Conservation (phyloP, 2,113 vertebrate genomes). For the Nothocercus nigrocapillus region DNA sequence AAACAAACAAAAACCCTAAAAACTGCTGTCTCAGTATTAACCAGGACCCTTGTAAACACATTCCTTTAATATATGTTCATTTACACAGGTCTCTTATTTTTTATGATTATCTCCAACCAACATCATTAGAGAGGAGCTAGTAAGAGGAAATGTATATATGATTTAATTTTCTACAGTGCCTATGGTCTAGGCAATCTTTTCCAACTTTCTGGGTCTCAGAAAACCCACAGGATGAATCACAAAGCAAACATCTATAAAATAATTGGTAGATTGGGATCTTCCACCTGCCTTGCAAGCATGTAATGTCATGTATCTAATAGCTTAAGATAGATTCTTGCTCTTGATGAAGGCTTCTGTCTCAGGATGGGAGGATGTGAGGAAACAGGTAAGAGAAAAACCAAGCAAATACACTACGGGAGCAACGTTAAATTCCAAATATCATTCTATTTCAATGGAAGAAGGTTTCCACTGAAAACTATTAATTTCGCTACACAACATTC, state of each 20-base stretch:
- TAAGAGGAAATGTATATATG: not conserved
- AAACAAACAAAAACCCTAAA: not conserved
- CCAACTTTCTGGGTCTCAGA: not conserved
- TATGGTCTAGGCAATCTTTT: not conserved
- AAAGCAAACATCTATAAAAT: not conserved
- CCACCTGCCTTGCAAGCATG: not conserved
- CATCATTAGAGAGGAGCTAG: not conserved
- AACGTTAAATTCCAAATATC: too few species aligned
- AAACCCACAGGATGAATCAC: not conserved
- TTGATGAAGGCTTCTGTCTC: not conserved
- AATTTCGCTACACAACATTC: too few species aligned
- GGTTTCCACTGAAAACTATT: too few species aligned
- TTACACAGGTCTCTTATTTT: not conserved
- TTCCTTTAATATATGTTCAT: not conserved
- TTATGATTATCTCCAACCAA: not conserved
- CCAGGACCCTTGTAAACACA: not conserved
- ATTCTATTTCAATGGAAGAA: too few species aligned
- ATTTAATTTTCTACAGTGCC: not conserved
- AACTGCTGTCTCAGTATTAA: not conserved
- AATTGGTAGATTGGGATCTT: not conserved
- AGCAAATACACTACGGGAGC: not conserved
- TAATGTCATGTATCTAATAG: fast-evolving
- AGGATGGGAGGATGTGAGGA: not conserved
- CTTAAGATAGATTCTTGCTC: fast-evolving
- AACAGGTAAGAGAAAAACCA: not conserved